Percentiles rank a stretch among this genome's conserved stretches.
These are phyloP conservation scores for Thamnophis elegans DNA, from an alignment of 2,797 vertebrate genomes.

Conservation along the genomic window DNA sequence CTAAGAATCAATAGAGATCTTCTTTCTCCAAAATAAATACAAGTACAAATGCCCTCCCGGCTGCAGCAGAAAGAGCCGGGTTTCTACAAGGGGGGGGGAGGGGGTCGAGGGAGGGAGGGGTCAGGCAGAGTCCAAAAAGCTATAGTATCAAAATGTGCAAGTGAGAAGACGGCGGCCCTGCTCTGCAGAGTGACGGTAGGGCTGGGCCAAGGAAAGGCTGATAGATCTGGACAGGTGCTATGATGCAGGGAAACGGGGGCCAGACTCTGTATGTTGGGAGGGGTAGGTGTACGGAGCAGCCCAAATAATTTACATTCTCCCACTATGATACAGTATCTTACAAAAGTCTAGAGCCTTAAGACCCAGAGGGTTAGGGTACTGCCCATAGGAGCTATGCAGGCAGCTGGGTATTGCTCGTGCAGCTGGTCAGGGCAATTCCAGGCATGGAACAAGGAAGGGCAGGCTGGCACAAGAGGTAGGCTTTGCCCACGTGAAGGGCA, in stretches of 20 bases:
- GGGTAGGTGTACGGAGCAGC: constrained; percentile 4
- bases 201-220: constrained; percentile 21
- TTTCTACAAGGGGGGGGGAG: constrained; percentile 26
- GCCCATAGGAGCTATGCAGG: constrained; percentile 27
- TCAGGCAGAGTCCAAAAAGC: constrained; percentile 43
- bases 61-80: constrained; percentile 59
- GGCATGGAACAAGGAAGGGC: constrained; percentile 16
- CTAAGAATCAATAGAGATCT: constrained; percentile 79
- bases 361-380: background rate
- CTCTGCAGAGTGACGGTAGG: constrained; percentile 25
- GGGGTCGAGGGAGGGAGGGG: background rate
- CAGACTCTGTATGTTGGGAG: background rate
- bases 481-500: constrained; percentile 24
- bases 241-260: background rate
- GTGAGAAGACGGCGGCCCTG: constrained; percentile 24
- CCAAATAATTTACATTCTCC: constrained; percentile 74
- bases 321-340: constrained; percentile 71
- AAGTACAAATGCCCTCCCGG: constrained; percentile 68
- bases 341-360: constrained; percentile 47
- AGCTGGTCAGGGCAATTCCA: constrained; percentile 26
- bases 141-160: constrained; percentile 65
- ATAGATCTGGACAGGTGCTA: background rate
- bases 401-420: constrained; percentile 29
- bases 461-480: constrained; percentile 36
- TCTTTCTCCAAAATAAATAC: constrained; percentile 81